Evolutionary conservation across 2,888 invertebrate species (phyloP), one percentile per base, ranked within the genome.

Genomic region (Epinotia demarniana): DNA sequence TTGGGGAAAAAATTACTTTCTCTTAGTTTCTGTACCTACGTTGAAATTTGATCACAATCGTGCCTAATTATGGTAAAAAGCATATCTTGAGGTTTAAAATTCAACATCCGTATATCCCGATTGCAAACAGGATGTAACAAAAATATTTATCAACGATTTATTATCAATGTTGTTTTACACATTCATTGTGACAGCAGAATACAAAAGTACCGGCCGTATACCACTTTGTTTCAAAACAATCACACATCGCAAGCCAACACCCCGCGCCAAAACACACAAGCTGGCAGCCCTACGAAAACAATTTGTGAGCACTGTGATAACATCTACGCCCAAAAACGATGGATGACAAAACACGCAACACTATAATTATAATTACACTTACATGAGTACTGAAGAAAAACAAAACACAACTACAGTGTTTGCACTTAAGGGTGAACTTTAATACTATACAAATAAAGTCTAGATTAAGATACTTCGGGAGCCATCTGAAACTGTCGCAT

Each of bases 311-410:
- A 81, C 78, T 83, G 85, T 87, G 89, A 90, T 90, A 90, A 87
- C 85, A 88, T 88, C 88, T 87, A 81, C 78, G 80, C 83, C 83
- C 81, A 71, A 89, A 86, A 83, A 85, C 85, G 84, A 86, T 84
- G 85, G 83, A 89, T 89, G 88, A 89, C 87, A 88, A 85, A 85
- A 85, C 90, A 91, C 91, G 91, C 91, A 84, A 91, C 82, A 85
- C 83, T 80, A 88, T 88, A 91, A 91, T 91, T 90, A 91, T 80
- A 86, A 83, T 82, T 82, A 82, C 83, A 85, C 85, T 83, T 88
- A 84, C 80, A 87, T 87, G 87, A 89, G 87, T 85, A 76, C 68
- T 75, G 67, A 69, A 77, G 46, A 78, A 82, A 81, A 79, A 77
- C 53, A 58, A 67, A 62, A 73, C 58, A 13, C 62, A 18, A 43